Evolutionary conservation across 2,888 invertebrate species (phyloP).

Genomic region (Eumerus sabulonum): DNA sequence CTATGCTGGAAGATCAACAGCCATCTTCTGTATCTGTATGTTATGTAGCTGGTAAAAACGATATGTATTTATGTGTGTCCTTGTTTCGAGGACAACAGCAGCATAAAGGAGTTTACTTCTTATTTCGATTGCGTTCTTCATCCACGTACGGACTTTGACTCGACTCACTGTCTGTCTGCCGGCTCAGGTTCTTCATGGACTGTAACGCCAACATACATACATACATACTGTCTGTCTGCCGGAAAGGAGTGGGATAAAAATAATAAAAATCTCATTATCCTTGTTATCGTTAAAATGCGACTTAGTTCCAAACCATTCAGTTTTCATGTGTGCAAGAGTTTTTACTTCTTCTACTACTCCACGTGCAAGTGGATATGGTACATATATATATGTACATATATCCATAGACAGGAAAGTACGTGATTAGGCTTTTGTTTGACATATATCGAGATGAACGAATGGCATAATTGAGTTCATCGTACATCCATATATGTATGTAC

Average conservation of each 20-base stretch:
- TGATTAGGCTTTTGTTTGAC: conserved; percentile 61
- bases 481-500: too few relatives aligned
- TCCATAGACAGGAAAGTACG: conserved; percentile 37
- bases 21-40: conserved; percentile 8
- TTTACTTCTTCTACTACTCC: conserved; percentile 24
- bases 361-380: conserved; percentile 22
- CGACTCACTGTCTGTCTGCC: too few relatives aligned
- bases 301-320: too few relatives aligned
- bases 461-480: conserved; percentile 57
- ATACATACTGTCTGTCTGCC: too few relatives aligned
- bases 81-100: conserved; percentile 25
- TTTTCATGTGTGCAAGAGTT: conserved; percentile 58
- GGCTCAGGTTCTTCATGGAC: too few relatives aligned
- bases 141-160: conserved; percentile 52
- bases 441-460: conserved; percentile 57
- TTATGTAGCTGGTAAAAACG: conserved; percentile 7
- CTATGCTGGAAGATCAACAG: conserved; percentile 28
- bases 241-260: conserved; percentile 56
- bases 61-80: conserved; percentile 10
- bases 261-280: conserved; percentile 68
- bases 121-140: conserved; percentile 18
- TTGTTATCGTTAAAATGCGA: conserved; percentile 62
- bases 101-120: conserved; percentile 51
- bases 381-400: too few relatives aligned
- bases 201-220: too few relatives aligned